phyloP scores from a whole-genome alignment of 2,888 invertebrate genomes.

The Nomada ferruginata region DNA sequence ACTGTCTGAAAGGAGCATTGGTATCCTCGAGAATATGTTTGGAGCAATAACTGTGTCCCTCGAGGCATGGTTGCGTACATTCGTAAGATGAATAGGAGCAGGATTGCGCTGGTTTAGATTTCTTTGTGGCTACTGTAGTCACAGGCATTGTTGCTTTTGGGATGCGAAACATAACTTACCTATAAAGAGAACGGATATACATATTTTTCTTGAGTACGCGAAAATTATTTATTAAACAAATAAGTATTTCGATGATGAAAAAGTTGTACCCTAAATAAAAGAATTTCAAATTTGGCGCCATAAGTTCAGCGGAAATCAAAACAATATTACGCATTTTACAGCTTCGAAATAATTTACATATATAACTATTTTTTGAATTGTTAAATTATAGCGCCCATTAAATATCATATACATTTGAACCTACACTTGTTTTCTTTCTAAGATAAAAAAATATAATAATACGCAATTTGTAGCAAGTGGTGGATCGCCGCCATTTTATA shows the following conservation, averaged over 20 bases:
- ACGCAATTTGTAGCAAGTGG: conserved; percentile 53
- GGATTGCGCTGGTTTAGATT: conserved; percentile 63
- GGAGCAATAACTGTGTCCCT: conserved; percentile 91
- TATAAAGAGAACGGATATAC: conserved; percentile 8
- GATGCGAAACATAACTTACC: conserved; percentile 78
- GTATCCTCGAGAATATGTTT: conserved; percentile 94
- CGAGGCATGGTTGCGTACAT: conserved; percentile 88
- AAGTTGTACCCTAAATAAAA: not conserved
- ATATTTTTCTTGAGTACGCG: not conserved
- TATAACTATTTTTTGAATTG: not conserved
- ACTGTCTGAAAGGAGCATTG: conserved; percentile 93
- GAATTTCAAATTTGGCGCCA: conserved; percentile 53
- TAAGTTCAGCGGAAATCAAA: conserved; percentile 37
- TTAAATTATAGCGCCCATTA: conserved; percentile 18
- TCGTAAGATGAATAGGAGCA: conserved; percentile 87
- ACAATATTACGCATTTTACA: conserved; percentile 1
- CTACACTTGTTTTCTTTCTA: not conserved
- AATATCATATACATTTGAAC: not conserved
- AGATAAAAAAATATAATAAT: conserved; percentile 10
- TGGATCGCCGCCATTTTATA: conserved; percentile 61
- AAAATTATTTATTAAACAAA: too few relatives aligned
- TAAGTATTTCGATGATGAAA: too few relatives aligned
- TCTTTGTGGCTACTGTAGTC: conserved; percentile 64
- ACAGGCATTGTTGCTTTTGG: conserved; percentile 76
- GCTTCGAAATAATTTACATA: not conserved